Percentiles rank a stretch among this genome's conserved stretches.
phyloP scores from a whole-genome alignment of 2,888 invertebrate genomes.

The Protula sp. region DNA sequence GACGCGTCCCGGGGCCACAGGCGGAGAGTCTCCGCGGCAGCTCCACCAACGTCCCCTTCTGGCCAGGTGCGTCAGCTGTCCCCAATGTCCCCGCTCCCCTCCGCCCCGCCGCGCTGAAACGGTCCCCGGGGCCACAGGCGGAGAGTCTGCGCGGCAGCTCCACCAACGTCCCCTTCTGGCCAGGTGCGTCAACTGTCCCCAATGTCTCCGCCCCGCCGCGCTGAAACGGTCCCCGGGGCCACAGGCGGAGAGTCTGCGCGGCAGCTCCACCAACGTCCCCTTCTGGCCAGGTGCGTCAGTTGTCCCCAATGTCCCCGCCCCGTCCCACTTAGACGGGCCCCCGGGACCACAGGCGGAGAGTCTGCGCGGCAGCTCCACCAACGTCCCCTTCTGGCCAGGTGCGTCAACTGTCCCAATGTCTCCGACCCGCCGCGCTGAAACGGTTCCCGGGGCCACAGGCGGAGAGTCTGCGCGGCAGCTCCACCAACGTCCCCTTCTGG shows the following conservation, averaged over 20 bases:
- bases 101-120: conserved; percentile 47
- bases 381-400: too few species aligned
- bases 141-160: conserved; percentile 71
- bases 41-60: conserved; percentile 67
- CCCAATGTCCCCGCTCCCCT: conserved; percentile 28
- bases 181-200: background rate
- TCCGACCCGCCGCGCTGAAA: too few species aligned
- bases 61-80: background rate
- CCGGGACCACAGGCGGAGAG: conserved; percentile 66
- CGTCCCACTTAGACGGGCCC: too few species aligned
- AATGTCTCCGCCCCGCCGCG: too few species aligned
- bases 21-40: conserved; percentile 69
- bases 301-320: too few species aligned
- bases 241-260: conserved; percentile 66
- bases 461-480: conserved; percentile 69
- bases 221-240: conserved; percentile 66
- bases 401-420: too few species aligned
- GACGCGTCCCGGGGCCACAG: conserved; percentile 62
- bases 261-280: conserved; percentile 75
- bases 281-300: too few species aligned
- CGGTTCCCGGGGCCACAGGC: conserved; percentile 61
- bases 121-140: conserved; percentile 61
- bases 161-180: conserved; percentile 65
- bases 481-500: conserved; percentile 66
- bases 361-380: conserved; percentile 70